phyloP scores from a whole-genome alignment of 2,113 vertebrate genomes.

The Synodontis membranacea region DNA sequence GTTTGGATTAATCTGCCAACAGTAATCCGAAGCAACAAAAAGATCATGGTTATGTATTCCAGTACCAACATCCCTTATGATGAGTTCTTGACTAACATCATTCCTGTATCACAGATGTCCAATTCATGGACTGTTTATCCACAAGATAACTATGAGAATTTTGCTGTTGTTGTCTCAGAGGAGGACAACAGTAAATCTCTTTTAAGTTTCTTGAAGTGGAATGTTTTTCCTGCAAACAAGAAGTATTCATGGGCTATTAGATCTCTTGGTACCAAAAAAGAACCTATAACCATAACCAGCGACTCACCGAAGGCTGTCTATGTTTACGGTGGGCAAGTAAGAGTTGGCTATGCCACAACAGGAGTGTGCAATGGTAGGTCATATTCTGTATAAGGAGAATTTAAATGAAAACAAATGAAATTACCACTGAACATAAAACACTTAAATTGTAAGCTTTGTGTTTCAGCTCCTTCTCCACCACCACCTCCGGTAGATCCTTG shows the following conservation, averaged over 20 bases:
- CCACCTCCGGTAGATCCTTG: conserved; percentile 50
- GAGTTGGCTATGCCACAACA: conserved; percentile 49
- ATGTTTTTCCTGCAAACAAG: conserved; percentile 28
- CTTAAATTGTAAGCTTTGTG: neutral
- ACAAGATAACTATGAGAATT: conserved; percentile 31
- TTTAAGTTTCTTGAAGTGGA: conserved; percentile 25
- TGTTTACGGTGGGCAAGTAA: conserved; percentile 47
- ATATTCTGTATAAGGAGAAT: neutral
- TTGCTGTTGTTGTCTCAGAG: conserved; percentile 51
- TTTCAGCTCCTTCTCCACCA: conserved; percentile 13
- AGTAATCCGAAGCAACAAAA: conserved; percentile 52
- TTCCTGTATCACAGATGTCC: conserved; percentile 52
- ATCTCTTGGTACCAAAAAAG: conserved; percentile 16
- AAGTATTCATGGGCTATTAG: conserved; percentile 52
- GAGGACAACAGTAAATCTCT: conserved; percentile 6
- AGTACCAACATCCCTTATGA: conserved; percentile 51
- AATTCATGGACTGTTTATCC: conserved; percentile 56
- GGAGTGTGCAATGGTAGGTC: conserved; percentile 57
- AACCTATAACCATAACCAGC: conserved; percentile 31
- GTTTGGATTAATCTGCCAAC: conserved; percentile 6
- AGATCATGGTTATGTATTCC: conserved; percentile 60
- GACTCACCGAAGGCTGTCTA: conserved; percentile 53
- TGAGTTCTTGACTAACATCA: conserved; percentile 53
- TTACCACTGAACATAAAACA: neutral
- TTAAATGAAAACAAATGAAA: neutral